phyloP scores from a whole-genome alignment of 2,888 invertebrate genomes.

The Hermodice carunculata region DNA sequence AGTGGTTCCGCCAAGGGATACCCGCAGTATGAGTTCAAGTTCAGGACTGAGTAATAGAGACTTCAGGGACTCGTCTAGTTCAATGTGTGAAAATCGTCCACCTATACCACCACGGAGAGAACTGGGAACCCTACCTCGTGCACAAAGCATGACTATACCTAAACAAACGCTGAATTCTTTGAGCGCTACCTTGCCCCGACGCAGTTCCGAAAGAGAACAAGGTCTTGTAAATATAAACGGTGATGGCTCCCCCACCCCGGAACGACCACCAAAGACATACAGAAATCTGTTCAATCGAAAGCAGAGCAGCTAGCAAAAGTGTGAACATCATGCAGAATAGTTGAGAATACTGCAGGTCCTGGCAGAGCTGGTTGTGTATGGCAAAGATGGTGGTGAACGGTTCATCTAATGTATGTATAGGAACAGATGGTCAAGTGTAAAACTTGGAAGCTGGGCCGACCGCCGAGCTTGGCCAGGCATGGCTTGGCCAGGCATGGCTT shows the following conservation, averaged over 20 bases:
- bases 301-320: conserved; percentile 39
- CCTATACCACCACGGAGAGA: conserved; percentile 19
- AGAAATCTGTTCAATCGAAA: conserved; percentile 35
- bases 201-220: conserved; percentile 44
- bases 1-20: conserved; percentile 6
- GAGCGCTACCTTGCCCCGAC: conserved; percentile 31
- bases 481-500: too few species aligned
- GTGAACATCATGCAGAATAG: too few species aligned
- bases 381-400: too few species aligned
- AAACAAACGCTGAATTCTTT: conserved; percentile 1
- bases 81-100: too few species aligned
- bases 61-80: too few species aligned
- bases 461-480: too few species aligned
- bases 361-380: too few species aligned
- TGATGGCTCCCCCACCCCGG: conserved; percentile 48
- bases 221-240: conserved; percentile 13
- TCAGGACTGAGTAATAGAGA: too few species aligned
- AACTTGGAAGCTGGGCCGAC: too few species aligned
- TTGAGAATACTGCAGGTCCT: too few species aligned
- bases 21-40: not conserved
- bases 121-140: conserved; percentile 10
- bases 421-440: too few species aligned
- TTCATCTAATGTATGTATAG: too few species aligned
- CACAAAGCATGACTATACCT: conserved; percentile 8
- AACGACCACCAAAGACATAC: conserved; percentile 67